Evolutionary conservation across 1,140 invertebrate species (phyloP).

Genomic region (Sarcophaga peregrina): DNA sequence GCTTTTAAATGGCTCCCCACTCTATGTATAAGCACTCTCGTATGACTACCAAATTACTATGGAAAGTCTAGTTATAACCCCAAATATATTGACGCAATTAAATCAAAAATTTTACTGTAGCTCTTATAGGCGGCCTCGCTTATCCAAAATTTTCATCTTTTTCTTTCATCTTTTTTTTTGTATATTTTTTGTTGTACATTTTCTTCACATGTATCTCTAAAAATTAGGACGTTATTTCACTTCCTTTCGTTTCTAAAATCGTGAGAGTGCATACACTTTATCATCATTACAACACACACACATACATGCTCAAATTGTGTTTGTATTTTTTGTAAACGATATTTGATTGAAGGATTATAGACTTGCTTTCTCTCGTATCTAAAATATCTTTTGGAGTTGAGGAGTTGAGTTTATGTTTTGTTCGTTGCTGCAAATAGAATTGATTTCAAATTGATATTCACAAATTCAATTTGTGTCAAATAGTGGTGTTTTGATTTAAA

Average conservation of each 20-base stretch:
- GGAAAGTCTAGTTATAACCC: too few species aligned
- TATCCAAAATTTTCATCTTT: too few species aligned
- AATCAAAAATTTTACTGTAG: too few species aligned
- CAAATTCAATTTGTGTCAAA: neutral
- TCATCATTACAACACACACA: neutral
- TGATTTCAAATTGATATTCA: slow-evolving; percentile 31
- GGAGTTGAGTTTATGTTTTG: neutral
- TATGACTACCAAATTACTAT: too few species aligned
- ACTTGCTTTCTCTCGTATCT: neutral
- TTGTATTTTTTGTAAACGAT: slow-evolving; percentile 25
- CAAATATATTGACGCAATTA: too few species aligned
- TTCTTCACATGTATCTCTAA: neutral
- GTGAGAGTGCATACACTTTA: slow-evolving; percentile 25
- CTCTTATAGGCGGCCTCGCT: too few species aligned
- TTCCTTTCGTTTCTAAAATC: neutral
- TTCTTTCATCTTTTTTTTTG: neutral
- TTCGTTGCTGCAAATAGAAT: neutral
- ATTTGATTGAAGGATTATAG: slow-evolving; percentile 41
- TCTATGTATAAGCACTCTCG: too few species aligned
- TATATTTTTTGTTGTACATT: neutral
- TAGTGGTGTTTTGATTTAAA: neutral
- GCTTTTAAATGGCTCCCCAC: too few species aligned
- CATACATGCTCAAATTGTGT: neutral
- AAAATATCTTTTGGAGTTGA: neutral
- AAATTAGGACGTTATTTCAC: neutral